Evolutionary conservation across 2,888 invertebrate genomes (phyloP).

Genomic region (Rutpela maculata): DNA sequence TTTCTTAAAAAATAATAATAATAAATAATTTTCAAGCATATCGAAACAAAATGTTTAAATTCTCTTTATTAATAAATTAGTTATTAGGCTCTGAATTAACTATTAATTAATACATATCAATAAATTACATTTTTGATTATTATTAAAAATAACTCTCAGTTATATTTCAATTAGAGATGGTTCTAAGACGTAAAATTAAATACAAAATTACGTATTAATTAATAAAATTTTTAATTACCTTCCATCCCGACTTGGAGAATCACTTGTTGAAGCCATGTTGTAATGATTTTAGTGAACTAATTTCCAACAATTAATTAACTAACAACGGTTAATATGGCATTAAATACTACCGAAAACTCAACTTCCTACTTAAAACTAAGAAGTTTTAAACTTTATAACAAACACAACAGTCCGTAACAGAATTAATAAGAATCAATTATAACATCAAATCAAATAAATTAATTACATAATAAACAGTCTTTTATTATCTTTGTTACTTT

Average conservation of each 20-base stretch:
- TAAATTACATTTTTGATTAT: too few species aligned
- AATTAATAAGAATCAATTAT: constrained; percentile 18
- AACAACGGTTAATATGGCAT: constrained; percentile 39
- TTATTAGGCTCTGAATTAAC: too few species aligned
- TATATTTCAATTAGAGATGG: too few species aligned
- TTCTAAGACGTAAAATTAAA: too few species aligned
- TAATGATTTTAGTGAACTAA: constrained; percentile 36
- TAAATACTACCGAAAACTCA: constrained; percentile 33
- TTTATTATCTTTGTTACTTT: constrained; percentile 11
- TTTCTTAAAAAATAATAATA: too few species aligned
- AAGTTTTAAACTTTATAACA: constrained; percentile 38
- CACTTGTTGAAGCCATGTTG: constrained; percentile 61
- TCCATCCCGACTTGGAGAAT: constrained; percentile 57
- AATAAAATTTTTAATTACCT: constrained; percentile 56
- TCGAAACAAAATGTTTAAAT: too few species aligned
- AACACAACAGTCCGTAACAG: constrained; percentile 38
- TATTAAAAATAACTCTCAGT: too few species aligned
- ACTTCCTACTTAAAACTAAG: constrained; percentile 24
- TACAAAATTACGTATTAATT: not conserved
- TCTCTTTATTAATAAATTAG: too few species aligned
- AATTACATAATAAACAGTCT: constrained; percentile 8
- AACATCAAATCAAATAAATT: constrained; percentile 26
- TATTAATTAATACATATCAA: too few species aligned
- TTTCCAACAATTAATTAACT: constrained; percentile 42
- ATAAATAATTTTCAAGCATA: too few species aligned